Evolutionary conservation across 2,888 invertebrate genomes (phyloP).

Genomic region (Cinara cedri): DNA sequence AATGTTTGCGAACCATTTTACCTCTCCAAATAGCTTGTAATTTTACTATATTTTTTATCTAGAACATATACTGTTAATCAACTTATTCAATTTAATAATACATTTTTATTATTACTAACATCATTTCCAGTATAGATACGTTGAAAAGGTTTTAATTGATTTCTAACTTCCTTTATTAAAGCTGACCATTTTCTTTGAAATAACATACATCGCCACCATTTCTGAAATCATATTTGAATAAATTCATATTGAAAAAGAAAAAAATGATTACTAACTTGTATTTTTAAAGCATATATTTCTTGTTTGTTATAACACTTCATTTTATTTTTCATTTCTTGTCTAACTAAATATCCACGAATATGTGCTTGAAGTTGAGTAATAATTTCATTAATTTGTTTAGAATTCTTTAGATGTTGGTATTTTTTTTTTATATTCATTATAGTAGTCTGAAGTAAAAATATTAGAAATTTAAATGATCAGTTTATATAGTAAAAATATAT

Average conservation of each 20-base stretch:
- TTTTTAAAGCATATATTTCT: conserved; percentile 39
- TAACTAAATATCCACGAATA: conserved; percentile 69
- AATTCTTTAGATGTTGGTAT: conserved; percentile 63
- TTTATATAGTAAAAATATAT: background rate
- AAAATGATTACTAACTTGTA: conserved; percentile 21
- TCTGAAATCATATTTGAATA: conserved; percentile 28
- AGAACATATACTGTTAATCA: background rate
- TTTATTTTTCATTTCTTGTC: conserved; percentile 61
- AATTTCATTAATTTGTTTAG: conserved; percentile 64
- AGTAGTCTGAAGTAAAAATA: conserved; percentile 17
- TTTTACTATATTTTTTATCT: conserved; percentile 65
- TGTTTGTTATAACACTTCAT: conserved; percentile 9
- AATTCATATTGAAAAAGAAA: background rate
- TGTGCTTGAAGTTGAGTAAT: conserved; percentile 69
- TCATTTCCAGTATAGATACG: conserved; percentile 42
- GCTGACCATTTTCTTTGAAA: conserved; percentile 36
- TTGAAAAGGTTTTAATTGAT: conserved; percentile 45
- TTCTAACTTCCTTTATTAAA: conserved; percentile 34
- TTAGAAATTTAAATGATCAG: background rate
- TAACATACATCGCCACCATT: conserved; percentile 54
- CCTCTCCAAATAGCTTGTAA: conserved; percentile 76
- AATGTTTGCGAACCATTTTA: conserved; percentile 68
- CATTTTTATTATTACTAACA: conserved; percentile 20
- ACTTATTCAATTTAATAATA: background rate
- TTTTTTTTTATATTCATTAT: conserved; percentile 62